A percentile compares a stretch with the other conserved stretches of the same genome.
phyloP scores from a whole-genome alignment of 1,140 invertebrate species.

The Leptinotarsa undecemlineata region DNA sequence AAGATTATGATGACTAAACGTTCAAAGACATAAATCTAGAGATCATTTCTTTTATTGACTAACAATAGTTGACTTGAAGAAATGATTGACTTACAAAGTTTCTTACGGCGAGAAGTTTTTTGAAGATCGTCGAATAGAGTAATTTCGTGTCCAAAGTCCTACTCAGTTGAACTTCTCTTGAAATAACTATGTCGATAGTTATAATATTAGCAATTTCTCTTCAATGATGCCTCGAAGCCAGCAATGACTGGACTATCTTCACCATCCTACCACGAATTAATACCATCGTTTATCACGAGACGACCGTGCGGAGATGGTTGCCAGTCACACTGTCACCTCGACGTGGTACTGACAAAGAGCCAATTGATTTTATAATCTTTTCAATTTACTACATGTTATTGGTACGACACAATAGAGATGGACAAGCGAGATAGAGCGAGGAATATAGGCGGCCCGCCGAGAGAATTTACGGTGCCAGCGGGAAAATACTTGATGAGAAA shows the following conservation, averaged over 20 bases:
- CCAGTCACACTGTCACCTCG: conserved; percentile 46
- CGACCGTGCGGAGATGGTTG: conserved; percentile 7
- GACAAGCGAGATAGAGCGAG: conserved; percentile 49
- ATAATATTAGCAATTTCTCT: no score
- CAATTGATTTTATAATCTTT: conserved; percentile 55
- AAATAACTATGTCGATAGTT: no score
- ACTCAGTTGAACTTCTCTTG: no score
- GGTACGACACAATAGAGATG: conserved; percentile 54
- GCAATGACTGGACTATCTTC: neutral
- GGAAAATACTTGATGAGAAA: conserved; percentile 10
- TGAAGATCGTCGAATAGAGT: no score
- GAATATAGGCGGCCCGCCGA: conserved; percentile 39
- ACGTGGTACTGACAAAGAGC: conserved; percentile 40
- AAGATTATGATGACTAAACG: no score
- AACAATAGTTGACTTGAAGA: no score
- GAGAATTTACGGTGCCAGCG: conserved; percentile 35
- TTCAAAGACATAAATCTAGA: no score
- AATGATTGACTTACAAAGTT: no score
- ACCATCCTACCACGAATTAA: conserved; percentile 31
- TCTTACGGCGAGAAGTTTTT: no score
- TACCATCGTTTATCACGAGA: conserved; percentile 20
- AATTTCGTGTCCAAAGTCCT: no score
- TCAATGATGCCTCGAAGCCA: no score
- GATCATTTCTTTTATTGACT: no score
- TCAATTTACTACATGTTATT: conserved; percentile 55